Percentiles rank a stretch among this genome's conserved stretches.
These are phyloP conservation scores for Thrips palmi DNA, from an alignment of 1,140 invertebrate species.

Conservation along the genomic window DNA sequence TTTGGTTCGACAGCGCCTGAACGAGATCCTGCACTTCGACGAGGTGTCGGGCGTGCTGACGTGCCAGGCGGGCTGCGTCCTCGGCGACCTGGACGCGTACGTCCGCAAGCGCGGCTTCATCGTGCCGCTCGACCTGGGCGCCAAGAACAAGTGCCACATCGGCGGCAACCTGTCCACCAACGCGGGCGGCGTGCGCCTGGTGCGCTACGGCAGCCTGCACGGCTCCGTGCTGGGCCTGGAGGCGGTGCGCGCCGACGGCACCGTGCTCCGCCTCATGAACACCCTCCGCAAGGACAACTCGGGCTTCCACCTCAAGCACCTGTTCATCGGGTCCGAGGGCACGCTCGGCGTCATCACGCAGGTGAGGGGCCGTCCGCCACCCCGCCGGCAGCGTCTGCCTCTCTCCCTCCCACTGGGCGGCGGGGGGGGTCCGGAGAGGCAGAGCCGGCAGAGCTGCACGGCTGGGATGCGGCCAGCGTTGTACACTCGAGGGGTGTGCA, in stretches of 20 bases:
- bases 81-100: constrained; percentile 68
- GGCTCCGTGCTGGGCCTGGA: constrained; percentile 83
- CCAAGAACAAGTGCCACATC: constrained; percentile 92
- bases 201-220: constrained; percentile 91
- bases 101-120: constrained; percentile 55
- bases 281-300: constrained; percentile 40
- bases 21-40: too few species aligned
- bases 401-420: too few species aligned
- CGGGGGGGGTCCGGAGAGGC: too few species aligned
- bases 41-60: constrained; percentile 50
- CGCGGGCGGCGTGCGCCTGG: constrained; percentile 80
- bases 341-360: constrained; percentile 33
- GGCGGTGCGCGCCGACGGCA: constrained; percentile 42
- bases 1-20: too few species aligned
- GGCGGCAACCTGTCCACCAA: constrained; percentile 95
- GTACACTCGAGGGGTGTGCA: too few species aligned
- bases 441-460: too few species aligned
- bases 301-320: constrained; percentile 38
- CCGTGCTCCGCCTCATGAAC: constrained; percentile 4
- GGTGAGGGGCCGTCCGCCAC: too few species aligned
- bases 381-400: too few species aligned
- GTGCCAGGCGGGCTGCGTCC: constrained; percentile 82
- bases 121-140: constrained; percentile 91
- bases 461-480: too few species aligned
- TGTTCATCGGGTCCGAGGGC: constrained; percentile 45